Base-by-base conservation (phyloP, 2,797 vertebrate genomes). In the Pangasius macronema region DNA sequence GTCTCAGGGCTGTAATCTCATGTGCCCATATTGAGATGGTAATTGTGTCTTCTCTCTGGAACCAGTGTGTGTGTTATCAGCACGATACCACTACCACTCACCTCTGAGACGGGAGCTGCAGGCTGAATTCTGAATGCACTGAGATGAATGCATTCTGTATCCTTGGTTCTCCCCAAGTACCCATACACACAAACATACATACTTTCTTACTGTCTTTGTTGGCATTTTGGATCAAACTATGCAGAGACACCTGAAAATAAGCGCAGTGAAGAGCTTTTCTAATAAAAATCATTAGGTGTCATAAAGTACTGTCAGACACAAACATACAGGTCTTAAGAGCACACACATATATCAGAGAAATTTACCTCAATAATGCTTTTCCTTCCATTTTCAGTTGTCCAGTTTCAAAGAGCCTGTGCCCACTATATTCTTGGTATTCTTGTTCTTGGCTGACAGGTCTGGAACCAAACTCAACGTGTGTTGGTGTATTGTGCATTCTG, bases 1-100 rank as follows among this genome's bases (percentile, higher is more conserved):
- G 33, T 27, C 55, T 81, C 57, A 42, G 36, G 57, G 42, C 77
- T 57, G 61, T 46, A 77, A 63, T 76, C 76, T 72, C 51, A 77
- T 51, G 73, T 39, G 76, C 73, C 24, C 82, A 67, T 57, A 89
- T 84, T 81, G n/a, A 84, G 68, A 49, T 68, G n/a, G 68, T 87
- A 75, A 82, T 77, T 88, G 59, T 77, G 75, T 68, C 51, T 70
- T 57, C 86, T 59, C 61, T 85, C 88, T 84, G 75, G 75, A 83
- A 36, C 75, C 13, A 51, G 68, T 8, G 49, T 24, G 53, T 7
- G 11, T 59, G 20, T 39, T 81, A 39, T 81, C 55, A 63, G 22
- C 13, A 81, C 3, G 20, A n/a, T 4, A 80, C 55, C 5, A 11
- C 77, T 59, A 80, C 77, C 77, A 59, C 53, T 59, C 33, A 80